phyloP scores from a whole-genome alignment of 1,140 invertebrate genomes.

The Catajapyx aquilonaris region DNA sequence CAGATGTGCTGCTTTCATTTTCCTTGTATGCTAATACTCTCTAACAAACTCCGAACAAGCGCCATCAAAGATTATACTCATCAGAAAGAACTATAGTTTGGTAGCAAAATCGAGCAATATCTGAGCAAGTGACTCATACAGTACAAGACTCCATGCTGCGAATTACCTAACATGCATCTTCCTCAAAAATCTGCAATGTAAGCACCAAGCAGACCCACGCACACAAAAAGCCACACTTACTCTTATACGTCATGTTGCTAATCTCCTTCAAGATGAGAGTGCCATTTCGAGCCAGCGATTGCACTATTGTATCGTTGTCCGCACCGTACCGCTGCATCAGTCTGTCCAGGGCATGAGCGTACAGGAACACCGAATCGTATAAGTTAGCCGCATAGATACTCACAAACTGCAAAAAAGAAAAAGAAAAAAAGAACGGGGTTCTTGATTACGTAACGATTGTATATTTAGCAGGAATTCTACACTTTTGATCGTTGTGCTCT shows the following conservation, averaged over 20 bases:
- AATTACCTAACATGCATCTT: no score
- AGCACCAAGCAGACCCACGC: no score
- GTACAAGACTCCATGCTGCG: no score
- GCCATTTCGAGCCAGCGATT: conserved; percentile 50
- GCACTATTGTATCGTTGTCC: conserved; percentile 33
- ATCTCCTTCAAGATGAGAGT: conserved; percentile 59
- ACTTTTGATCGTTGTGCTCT: conserved; percentile 1
- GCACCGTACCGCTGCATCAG: conserved; percentile 27
- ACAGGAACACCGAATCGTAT: conserved; percentile 85
- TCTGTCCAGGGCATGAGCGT: conserved; percentile 62
- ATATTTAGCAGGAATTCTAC: background rate
- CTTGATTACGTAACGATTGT: background rate
- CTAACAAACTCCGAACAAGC: no score
- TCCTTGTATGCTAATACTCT: no score
- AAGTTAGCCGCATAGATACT: conserved; percentile 87
- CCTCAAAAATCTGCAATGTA: no score
- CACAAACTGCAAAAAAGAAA: conserved; percentile 40
- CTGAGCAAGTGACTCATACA: no score
- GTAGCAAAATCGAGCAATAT: no score
- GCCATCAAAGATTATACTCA: no score
- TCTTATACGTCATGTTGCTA: conserved; percentile 48
- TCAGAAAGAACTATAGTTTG: no score
- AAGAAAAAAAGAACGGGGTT: conserved; percentile 8
- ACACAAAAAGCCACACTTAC: no score
- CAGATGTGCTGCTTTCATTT: no score